phyloP scores from a whole-genome alignment of 2,113 vertebrate genomes.

The Microtus pennsylvanicus region DNA sequence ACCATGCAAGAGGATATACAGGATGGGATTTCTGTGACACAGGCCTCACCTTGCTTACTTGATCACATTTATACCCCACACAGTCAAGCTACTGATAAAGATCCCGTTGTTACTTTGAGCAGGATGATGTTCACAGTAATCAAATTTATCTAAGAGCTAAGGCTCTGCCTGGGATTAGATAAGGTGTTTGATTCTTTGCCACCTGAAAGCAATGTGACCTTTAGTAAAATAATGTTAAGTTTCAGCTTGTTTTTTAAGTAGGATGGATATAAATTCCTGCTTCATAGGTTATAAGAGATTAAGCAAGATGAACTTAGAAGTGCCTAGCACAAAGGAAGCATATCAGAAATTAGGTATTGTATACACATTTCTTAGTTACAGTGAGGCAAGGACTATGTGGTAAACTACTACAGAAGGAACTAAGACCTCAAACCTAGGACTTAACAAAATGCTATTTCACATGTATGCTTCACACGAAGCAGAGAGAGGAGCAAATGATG shows the following conservation, averaged over 20 bases:
- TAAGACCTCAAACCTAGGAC: background rate
- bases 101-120: background rate
- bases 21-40: background rate
- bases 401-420: background rate
- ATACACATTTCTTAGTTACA: background rate
- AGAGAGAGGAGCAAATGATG: background rate
- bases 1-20: background rate
- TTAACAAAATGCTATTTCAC: background rate
- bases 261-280: background rate
- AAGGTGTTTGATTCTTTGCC: background rate
- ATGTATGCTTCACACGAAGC: background rate
- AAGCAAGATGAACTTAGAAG: background rate
- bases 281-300: background rate
- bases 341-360: background rate
- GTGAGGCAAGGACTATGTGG: background rate
- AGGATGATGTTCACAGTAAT: background rate
- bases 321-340: background rate
- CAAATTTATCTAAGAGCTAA: background rate
- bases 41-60: background rate
- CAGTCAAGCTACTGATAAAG: background rate
- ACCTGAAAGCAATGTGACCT: background rate
- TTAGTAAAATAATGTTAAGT: background rate
- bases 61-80: background rate
- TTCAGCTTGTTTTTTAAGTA: constrained; percentile 17
- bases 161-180: background rate